Percentiles rank a stretch among this genome's conserved stretches.
phyloP scores from a whole-genome alignment of 2,797 vertebrate species.

The Tamandua tetradactyla region DNA sequence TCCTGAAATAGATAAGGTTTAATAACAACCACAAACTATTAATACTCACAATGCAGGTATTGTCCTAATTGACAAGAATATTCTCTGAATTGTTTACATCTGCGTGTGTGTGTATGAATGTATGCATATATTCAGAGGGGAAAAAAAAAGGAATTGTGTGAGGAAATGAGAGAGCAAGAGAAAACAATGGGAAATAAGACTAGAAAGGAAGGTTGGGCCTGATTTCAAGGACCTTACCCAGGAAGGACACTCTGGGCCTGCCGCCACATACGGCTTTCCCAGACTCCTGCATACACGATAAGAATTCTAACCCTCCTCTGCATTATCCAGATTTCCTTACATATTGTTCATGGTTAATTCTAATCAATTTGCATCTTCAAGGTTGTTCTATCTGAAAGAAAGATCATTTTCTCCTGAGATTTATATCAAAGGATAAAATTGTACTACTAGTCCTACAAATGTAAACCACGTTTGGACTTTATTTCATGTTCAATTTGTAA shows the following conservation, averaged over 20 bases:
- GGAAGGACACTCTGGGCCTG: neutral
- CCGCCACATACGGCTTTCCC: neutral
- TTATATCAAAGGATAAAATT: slow-evolving; percentile 27
- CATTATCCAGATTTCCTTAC: neutral
- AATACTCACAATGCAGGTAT: neutral
- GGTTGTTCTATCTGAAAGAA: neutral
- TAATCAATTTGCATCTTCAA: neutral
- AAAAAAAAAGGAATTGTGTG: neutral
- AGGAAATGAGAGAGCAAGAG: neutral
- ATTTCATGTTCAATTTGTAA: slow-evolving; percentile 14
- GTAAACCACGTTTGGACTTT: neutral
- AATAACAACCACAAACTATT: neutral
- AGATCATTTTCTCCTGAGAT: neutral
- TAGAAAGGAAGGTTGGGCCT: neutral
- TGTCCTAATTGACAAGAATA: neutral
- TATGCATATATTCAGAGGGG: neutral
- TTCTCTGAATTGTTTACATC: neutral
- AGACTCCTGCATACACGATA: neutral
- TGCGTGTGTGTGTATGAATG: fast-evolving
- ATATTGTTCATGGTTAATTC: neutral
- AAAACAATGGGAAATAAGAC: neutral
- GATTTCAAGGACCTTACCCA: neutral
- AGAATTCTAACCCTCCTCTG: neutral
- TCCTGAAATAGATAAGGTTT: neutral
- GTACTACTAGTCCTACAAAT: neutral